Conservation (phyloP, 1,140 invertebrate species). For the Bombus pascuorum region DNA sequence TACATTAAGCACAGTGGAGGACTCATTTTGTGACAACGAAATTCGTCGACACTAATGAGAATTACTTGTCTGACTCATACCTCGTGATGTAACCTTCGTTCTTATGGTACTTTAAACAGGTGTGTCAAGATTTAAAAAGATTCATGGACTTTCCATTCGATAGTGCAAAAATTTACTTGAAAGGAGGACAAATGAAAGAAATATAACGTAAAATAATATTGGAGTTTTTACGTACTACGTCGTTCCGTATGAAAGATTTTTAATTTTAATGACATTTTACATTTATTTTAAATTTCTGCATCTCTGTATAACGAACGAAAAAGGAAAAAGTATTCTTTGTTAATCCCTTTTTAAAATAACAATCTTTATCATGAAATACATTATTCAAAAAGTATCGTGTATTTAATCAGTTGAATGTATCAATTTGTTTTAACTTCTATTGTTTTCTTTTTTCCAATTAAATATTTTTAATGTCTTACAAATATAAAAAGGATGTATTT, state of each 20-base stretch:
- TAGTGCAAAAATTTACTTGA: neutral
- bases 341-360: too few species aligned
- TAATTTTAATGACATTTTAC: neutral
- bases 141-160: neutral
- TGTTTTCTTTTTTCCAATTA: neutral
- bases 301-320: neutral
- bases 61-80: constrained; percentile 47
- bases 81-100: constrained; percentile 28
- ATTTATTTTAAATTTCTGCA: neutral
- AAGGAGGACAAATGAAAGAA: neutral
- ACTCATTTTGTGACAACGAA: constrained; percentile 24
- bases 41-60: constrained; percentile 5
- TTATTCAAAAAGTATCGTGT: too few species aligned
- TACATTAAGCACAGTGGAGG: neutral
- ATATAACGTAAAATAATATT: neutral
- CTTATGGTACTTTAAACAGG: constrained; percentile 54
- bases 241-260: neutral
- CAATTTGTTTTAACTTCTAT: neutral
- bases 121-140: constrained; percentile 22
- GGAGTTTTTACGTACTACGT: neutral
- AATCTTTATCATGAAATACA: too few species aligned
- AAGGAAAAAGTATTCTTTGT: neutral
- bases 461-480: neutral
- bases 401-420: too few species aligned
- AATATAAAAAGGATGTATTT: too few species aligned